Base-by-base conservation (phyloP, 1,140 invertebrate species). In the Lepidurus arcticus region DNA sequence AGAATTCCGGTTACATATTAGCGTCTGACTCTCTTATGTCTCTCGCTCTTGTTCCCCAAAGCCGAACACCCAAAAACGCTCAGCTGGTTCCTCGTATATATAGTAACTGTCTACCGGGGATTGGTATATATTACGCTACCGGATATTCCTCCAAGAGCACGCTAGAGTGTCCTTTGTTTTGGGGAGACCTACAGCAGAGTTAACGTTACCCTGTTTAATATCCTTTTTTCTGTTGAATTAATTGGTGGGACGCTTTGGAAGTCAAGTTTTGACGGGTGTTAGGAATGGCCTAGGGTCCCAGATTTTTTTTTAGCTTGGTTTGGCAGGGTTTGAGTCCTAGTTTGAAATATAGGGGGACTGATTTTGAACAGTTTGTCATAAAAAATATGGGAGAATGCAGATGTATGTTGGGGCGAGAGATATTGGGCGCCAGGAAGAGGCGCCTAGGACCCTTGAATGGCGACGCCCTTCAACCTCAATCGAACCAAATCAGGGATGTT, bases 401-500 rank as follows among this genome's bases (percentile, higher is more conserved):
- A 65, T 65, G 53, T 16, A 13, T 34, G 21, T 65, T 13, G 53
- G 53, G 16, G 16, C 16, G 21, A 65, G 53, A 65, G 53, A 65
- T 65, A 65, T 65, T 65, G 53, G 53, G 53, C 53, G 53, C 53
- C 53, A 65, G 53, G 53, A 65, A 65, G 21, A 65, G 53, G 53
- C 53, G 53, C 53, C 53, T 65, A 21, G 53, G 13, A 65, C 53
- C 53, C 53, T 65, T 65, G 53, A 65, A 65, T 65, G 53, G 53
- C 53, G 53, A 65, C 53, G 53, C 53, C 53, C 53, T 65, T 65
- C 53, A 65, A 65, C 53, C 53, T 65, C 53, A 65, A 65, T 65
- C 53, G 53, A 65, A 65, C 53, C 9, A 65, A 65, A 65, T 65
- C 53, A 65, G 53, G 53, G 53, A 65, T 65, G 53, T 65, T 65